A percentile compares a stretch with the other conserved stretches of the same genome.
phyloP scores from a whole-genome alignment of 1,140 invertebrate species.

The Megalopta genalis region DNA sequence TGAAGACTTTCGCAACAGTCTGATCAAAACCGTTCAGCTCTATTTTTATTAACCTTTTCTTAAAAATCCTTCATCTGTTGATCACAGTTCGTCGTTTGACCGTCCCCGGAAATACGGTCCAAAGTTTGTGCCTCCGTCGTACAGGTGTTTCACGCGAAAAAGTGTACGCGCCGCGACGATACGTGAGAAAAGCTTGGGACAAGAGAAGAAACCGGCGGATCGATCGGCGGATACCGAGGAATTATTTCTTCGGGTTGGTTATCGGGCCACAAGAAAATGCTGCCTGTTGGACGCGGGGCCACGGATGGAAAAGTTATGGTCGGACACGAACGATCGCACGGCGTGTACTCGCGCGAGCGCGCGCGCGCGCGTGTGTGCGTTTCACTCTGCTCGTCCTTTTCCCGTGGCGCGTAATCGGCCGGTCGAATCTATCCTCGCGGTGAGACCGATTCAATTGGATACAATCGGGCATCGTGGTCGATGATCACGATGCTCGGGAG shows the following conservation, averaged over 20 bases:
- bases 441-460: slow-evolving; percentile 6
- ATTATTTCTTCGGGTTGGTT: slow-evolving; percentile 42
- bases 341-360: neutral
- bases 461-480: neutral
- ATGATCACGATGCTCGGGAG: slow-evolving; percentile 26
- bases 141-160: neutral
- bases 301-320: slow-evolving; percentile 20
- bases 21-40: no score
- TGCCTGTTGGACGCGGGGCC: neutral
- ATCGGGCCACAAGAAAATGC: slow-evolving; percentile 21
- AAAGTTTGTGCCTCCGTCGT: neutral
- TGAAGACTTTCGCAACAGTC: no score
- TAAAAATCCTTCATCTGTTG: no score
- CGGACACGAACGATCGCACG: neutral
- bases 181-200: slow-evolving; percentile 30
- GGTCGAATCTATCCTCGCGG: neutral
- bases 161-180: neutral
- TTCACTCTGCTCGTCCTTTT: neutral
- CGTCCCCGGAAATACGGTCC: neutral
- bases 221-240: slow-evolving; percentile 34
- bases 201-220: slow-evolving; percentile 13
- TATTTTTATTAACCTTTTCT: no score
- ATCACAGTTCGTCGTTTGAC: no score
- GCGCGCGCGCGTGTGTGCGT: neutral
- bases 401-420: neutral